These are phyloP conservation scores for Parthenolecanium corni DNA, from an alignment of 2,888 invertebrate species.

Conservation along the genomic window DNA sequence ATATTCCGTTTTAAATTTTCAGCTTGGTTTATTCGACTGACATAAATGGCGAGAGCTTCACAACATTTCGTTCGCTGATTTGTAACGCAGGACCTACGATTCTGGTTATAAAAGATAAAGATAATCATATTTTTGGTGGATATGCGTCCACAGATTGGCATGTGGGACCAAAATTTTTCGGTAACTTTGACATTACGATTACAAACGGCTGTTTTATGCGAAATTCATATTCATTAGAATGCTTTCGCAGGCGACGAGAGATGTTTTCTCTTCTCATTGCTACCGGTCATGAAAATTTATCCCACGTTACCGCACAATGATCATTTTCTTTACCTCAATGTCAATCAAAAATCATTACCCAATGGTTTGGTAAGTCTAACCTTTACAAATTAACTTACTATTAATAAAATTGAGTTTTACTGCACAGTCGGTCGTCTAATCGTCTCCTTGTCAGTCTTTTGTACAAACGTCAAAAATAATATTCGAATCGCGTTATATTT, in stretches of 20 bases:
- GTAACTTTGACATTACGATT: slow-evolving; percentile 37
- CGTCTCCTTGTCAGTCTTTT: too few species aligned
- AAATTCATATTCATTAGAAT: background rate
- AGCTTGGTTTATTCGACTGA: slow-evolving; percentile 69
- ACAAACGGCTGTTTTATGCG: background rate
- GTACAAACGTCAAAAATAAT: too few species aligned
- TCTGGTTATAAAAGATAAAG: slow-evolving; percentile 67
- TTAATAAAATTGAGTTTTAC: too few species aligned
- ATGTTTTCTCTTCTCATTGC: slow-evolving; percentile 72
- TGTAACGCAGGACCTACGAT: slow-evolving; percentile 70
- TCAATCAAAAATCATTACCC: slow-evolving; percentile 83
- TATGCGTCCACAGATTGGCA: slow-evolving; percentile 72
- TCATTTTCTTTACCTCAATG: slow-evolving; percentile 85
- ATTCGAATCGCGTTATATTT: too few species aligned
- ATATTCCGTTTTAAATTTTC: background rate
- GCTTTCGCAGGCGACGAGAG: slow-evolving; percentile 33
- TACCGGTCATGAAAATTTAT: slow-evolving; percentile 68
- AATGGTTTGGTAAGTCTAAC: slow-evolving; percentile 54
- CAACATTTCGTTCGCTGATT: slow-evolving; percentile 55
- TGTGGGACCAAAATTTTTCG: slow-evolving; percentile 62
- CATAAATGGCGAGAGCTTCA: slow-evolving; percentile 82
- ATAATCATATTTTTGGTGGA: slow-evolving; percentile 78
- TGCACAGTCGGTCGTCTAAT: too few species aligned
- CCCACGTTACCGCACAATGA: slow-evolving; percentile 69
- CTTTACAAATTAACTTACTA: slow-evolving; percentile 14